Conservation (phyloP, 2,888 invertebrate genomes). For the Amorpha juglandis region DNA sequence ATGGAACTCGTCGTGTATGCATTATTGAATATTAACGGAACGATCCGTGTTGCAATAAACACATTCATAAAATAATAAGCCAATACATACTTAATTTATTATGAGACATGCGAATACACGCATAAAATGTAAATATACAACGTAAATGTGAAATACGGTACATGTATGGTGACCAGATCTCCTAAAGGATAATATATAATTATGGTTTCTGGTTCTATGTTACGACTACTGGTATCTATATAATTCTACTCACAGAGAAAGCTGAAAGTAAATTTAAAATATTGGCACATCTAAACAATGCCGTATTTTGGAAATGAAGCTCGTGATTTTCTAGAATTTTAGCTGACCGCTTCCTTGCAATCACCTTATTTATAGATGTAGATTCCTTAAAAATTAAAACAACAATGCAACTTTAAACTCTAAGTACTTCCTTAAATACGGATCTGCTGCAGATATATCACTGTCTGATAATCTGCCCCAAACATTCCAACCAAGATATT, state of each 20-base stretch:
- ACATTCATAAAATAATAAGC: slow-evolving; percentile 54
- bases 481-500: too few relatives aligned
- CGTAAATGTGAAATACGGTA: background rate
- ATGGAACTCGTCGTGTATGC: slow-evolving; percentile 16
- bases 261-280: too few relatives aligned
- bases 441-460: slow-evolving; percentile 40
- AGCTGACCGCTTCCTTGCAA: too few relatives aligned
- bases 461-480: too few relatives aligned
- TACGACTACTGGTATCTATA: too few relatives aligned
- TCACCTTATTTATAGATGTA: too few relatives aligned
- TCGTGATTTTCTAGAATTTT: too few relatives aligned
- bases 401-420: background rate
- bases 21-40: slow-evolving; percentile 17
- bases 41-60: slow-evolving; percentile 38
- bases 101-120: slow-evolving; percentile 50
- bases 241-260: too few relatives aligned
- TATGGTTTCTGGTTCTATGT: too few relatives aligned
- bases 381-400: too few relatives aligned
- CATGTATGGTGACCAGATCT: background rate
- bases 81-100: slow-evolving; percentile 55
- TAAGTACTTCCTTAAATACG: background rate
- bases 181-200: background rate
- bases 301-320: too few relatives aligned
- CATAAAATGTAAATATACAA: slow-evolving; percentile 47
- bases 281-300: too few relatives aligned